Conservation (phyloP, 2,797 vertebrate genomes). For the Trichosurus vulpecula region DNA sequence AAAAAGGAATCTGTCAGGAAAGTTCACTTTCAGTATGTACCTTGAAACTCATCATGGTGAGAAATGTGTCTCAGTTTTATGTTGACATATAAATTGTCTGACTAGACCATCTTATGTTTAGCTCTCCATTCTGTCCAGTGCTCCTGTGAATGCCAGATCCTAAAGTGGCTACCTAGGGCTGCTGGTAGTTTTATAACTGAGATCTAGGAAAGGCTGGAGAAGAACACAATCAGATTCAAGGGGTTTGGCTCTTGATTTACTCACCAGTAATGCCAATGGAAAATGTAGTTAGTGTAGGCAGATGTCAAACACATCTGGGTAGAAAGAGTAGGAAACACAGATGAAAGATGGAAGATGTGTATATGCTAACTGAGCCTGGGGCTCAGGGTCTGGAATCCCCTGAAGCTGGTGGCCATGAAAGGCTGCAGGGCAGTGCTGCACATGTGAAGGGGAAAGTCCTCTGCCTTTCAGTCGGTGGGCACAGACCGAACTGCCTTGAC, state of each 20-base stretch:
- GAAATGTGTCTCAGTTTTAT: slow-evolving; percentile 18
- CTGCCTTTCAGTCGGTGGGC: slow-evolving; percentile 28
- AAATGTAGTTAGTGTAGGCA: slow-evolving; percentile 59
- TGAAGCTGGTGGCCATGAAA: background rate
- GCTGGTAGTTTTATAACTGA: slow-evolving; percentile 28
- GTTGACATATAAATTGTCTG: slow-evolving; percentile 21
- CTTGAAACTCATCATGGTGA: background rate
- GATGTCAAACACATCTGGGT: slow-evolving; percentile 68
- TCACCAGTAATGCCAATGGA: slow-evolving; percentile 20
- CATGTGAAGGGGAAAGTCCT: slow-evolving; percentile 27
- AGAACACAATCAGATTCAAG: slow-evolving; percentile 21
- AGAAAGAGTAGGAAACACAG: slow-evolving; percentile 62
- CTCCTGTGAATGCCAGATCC: slow-evolving; percentile 27
- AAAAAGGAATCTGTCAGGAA: slow-evolving; percentile 41
- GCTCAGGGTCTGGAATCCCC: slow-evolving; percentile 44
- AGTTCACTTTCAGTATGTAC: slow-evolving; percentile 10
- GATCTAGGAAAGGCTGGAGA: slow-evolving; percentile 2
- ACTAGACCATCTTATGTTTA: background rate
- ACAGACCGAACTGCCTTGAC: background rate
- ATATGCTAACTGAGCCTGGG: slow-evolving; percentile 5
- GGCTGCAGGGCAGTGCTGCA: slow-evolving; percentile 55
- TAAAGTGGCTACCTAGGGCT: slow-evolving; percentile 35
- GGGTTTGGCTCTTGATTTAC: slow-evolving; percentile 39
- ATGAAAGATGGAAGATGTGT: slow-evolving; percentile 52
- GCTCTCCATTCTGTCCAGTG: background rate